Evolutionary conservation across 2,888 invertebrate genomes (phyloP).

Genomic region (Meandrusa payeni): DNA sequence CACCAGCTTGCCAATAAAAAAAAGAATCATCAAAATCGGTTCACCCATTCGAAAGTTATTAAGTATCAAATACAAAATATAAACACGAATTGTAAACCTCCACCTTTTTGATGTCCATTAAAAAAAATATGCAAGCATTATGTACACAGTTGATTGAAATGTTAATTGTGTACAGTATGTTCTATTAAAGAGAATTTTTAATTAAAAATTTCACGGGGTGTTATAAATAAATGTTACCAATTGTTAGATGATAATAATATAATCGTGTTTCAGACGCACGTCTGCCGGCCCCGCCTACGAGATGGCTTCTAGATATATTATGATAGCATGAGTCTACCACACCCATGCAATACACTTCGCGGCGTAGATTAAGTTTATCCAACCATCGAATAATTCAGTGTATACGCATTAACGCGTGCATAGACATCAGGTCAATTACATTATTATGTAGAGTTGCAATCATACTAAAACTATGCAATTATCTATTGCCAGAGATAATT

Average conservation of each 20-base stretch:
- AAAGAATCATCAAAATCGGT: too few relatives aligned
- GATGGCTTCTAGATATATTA: background rate
- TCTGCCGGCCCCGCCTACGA: constrained; percentile 8
- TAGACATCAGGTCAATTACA: too few relatives aligned
- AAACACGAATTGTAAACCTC: too few relatives aligned
- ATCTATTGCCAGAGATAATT: too few relatives aligned
- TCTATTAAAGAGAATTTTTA: background rate
- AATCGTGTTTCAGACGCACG: constrained; percentile 12
- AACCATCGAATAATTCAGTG: background rate
- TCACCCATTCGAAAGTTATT: too few relatives aligned
- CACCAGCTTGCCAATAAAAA: too few relatives aligned
- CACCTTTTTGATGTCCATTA: too few relatives aligned
- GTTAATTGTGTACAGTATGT: background rate
- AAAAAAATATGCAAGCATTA: too few relatives aligned
- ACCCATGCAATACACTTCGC: constrained; percentile 7
- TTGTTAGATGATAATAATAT: constrained; percentile 11
- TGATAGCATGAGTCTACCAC: constrained; percentile 3
- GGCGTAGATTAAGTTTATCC: background rate
- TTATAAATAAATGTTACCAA: background rate
- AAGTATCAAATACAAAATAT: too few relatives aligned
- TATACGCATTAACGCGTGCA: too few relatives aligned
- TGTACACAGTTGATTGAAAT: constrained; percentile 4
- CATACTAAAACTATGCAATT: too few relatives aligned
- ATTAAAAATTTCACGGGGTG: background rate
- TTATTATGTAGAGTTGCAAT: too few relatives aligned